Base-by-base conservation (phyloP, 2,797 vertebrate genomes). In the Lutra lutra region DNA sequence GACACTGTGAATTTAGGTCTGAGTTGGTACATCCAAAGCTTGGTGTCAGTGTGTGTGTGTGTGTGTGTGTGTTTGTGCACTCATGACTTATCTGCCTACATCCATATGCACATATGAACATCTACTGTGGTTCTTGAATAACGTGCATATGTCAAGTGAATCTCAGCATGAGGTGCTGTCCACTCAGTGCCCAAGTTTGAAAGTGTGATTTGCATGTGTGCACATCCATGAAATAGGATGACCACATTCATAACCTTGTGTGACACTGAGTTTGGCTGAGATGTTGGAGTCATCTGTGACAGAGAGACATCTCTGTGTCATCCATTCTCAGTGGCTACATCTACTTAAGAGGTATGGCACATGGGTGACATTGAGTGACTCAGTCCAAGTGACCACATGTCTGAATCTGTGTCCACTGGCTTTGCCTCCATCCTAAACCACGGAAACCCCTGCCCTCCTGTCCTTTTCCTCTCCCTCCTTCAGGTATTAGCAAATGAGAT, bases 111-210 rank as follows among this genome's bases (percentile, higher is more conserved):
- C 35, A 56, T 20, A 3, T 2, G n/a, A 7, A 32, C 17, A 8
- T 66, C 68, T 51, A 23, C 35, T 48, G 27, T 43, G 87, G 60
- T 43, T 58, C 90, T n/a, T 13, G 48, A n/a, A 64, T 38, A 54
- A 4, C 9, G 46, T 0, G 3, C 5, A 2, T 1, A 1, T 2
- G n/a, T 38, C 23, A 11, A 2, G 51, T 56, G 43, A 46, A 21
- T 62, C 82, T 40, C 80, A 23, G 43, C 73, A n/a, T 15, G 2
- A 23, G 25, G 27, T 0, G 18, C n/a, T 70, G 40, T 15, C 43
- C 23, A 0, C 12, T 10, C 60, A 14, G 51, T 5, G 18, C 48
- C 56, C 20, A 20, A 0, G 1, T 54, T 1, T 27, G 70, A 38
- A 66, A 78, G 15, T n/a, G 75, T 32, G 15, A 29, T 6, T 21